Percentiles rank a stretch among this genome's conserved stretches.
Evolutionary conservation across 1,140 invertebrate genomes (phyloP).

Genomic region (Acromyrmex echinatior): DNA sequence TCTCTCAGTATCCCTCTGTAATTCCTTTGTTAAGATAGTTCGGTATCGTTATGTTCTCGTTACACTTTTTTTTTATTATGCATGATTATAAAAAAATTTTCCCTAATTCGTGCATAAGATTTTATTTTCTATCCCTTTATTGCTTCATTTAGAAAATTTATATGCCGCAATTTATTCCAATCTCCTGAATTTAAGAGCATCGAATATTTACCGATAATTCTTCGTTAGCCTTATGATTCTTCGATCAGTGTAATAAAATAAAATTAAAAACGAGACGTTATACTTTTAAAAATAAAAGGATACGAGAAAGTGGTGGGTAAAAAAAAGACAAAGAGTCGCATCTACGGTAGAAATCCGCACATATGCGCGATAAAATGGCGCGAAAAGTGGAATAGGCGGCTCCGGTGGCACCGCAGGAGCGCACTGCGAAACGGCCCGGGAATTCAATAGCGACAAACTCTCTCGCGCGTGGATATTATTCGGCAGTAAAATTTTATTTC

Average conservation of each 20-base stretch:
- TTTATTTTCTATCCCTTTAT: neutral
- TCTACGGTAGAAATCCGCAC: conserved; percentile 43
- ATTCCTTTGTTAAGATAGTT: too few relatives aligned
- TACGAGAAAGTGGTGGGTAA: neutral
- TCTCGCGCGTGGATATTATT: conserved; percentile 82
- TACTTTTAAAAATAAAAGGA: neutral
- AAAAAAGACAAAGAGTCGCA: conserved; percentile 40
- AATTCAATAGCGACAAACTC: conserved; percentile 87
- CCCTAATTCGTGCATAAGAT: neutral
- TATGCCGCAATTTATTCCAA: neutral
- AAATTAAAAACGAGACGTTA: conserved; percentile 21
- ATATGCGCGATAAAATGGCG: conserved; percentile 34
- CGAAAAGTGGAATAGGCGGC: conserved; percentile 44
- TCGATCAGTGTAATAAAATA: neutral
- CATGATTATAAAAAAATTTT: neutral
- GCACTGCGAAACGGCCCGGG: conserved; percentile 76
- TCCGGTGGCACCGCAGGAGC: neutral
- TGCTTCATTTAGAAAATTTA: neutral
- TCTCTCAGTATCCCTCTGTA: too few relatives aligned
- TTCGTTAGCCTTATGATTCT: neutral
- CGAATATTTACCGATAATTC: neutral
- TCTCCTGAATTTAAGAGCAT: neutral
- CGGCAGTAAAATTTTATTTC: conserved; percentile 87
- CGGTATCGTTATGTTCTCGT: too few relatives aligned
- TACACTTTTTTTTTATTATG: too few relatives aligned